phyloP scores from a whole-genome alignment of 2,888 invertebrate species.

The Microchrysa polita region DNA sequence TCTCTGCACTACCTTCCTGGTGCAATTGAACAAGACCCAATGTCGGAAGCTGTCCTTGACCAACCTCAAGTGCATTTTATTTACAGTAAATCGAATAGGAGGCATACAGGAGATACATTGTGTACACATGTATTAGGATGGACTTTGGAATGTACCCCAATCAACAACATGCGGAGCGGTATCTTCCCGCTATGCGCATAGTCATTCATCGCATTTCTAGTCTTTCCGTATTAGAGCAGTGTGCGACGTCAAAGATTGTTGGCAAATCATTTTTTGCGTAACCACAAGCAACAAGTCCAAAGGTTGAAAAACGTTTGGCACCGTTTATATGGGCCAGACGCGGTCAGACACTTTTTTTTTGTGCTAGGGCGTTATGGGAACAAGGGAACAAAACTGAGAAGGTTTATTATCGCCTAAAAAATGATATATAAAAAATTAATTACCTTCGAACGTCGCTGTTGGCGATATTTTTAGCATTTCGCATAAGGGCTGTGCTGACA shows the following conservation, averaged over 20 bases:
- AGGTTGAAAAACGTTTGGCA: constrained; percentile 6
- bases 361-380: background rate
- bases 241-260: background rate
- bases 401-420: background rate
- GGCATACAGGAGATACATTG: no score
- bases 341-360: background rate
- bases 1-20: no score
- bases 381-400: background rate
- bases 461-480: constrained; percentile 22
- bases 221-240: no score
- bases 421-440: background rate
- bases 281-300: constrained; percentile 22
- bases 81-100: no score
- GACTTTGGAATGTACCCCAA: constrained; percentile 19
- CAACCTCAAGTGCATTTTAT: no score
- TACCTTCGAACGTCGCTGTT: constrained; percentile 34
- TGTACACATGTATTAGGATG: no score
- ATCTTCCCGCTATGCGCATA: no score
- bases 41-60: no score
- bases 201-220: no score
- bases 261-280: constrained; percentile 6
- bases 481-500: constrained; percentile 1
- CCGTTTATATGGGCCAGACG: background rate
- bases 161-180: constrained; percentile 8
- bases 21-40: no score